Base-by-base conservation (phyloP, 2,113 vertebrate genomes). In the Cettia cetti region DNA sequence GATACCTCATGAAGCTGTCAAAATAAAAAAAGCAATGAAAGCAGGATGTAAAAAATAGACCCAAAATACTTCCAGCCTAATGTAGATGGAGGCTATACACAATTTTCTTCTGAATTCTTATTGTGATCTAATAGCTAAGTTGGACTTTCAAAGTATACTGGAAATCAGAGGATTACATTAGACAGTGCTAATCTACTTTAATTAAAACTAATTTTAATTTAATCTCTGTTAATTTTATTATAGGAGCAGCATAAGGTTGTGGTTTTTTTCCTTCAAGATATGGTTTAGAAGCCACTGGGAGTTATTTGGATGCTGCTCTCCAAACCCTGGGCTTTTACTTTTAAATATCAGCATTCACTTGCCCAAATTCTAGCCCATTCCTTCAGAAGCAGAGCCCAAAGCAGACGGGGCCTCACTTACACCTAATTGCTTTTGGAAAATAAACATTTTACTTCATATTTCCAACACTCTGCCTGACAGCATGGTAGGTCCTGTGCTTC, bases 371-470 rank as follows among this genome's bases (percentile, higher is more conserved):
- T 31, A 56, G 39, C 64, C 92, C 64, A 26, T 26, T 86, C 72
- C 80, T 94, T 93, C 4, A 64, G 86, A 91, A 90, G 80, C 71
- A 59, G 59, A 53, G 89, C 86, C 91, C 80, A 78, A 86, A 93
- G 4, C 72, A 86, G 82, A 53, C 82, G 89, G 64, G 68, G 53
- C 56, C 47, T 95, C 95, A 83, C 64, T 88, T 75, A 28, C 89
- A 94, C 89, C 80, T 93, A 86, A 95, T 75, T 94, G 56, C 89
- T 74, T 59, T 77, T 60, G 91, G 77, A 97, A 96, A 95, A 74
- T 60, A 86, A 97, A 97, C 80, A 92, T 81, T 95, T 94, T 93
- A 92, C 91, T 40, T 95, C 91, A 60, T 95, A 14, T 92, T 94
- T 95, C 69, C 95, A 92, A 10, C 0, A 13, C 47, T 63, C 64